Conservation (phyloP, 2,113 vertebrate genomes). For the Hydrochoerus hydrochaeris region DNA sequence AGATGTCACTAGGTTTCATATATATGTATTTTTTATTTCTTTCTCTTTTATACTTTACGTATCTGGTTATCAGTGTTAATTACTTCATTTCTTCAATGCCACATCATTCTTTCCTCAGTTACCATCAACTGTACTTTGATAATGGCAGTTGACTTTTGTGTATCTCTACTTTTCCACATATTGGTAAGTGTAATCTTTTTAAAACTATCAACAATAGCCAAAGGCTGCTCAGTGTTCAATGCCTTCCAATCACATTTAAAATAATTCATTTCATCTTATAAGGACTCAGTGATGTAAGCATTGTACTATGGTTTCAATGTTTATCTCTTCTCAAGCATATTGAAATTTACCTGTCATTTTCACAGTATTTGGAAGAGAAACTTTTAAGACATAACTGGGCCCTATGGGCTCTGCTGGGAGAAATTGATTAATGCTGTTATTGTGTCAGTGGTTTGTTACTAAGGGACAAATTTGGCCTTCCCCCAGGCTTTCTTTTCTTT, state of each 20-base stretch:
- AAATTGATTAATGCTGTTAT: too few relatives aligned
- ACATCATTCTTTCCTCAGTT: neutral
- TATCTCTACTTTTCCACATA: neutral
- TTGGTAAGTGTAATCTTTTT: neutral
- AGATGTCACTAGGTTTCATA: neutral
- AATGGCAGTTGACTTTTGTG: neutral
- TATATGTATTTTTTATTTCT: neutral
- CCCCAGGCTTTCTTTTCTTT: neutral
- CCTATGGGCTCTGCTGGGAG: neutral
- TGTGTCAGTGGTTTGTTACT: neutral
- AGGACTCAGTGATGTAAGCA: neutral
- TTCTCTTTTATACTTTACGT: neutral
- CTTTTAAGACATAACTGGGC: neutral
- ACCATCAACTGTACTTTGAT: neutral
- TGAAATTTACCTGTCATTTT: neutral
- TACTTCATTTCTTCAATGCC: neutral
- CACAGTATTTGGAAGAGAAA: neutral
- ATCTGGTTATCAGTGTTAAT: neutral
- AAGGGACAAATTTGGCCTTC: neutral
- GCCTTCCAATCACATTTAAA: neutral
- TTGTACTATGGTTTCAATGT: neutral
- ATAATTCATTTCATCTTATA: neutral
- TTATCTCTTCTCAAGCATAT: neutral
- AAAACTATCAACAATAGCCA: neutral
- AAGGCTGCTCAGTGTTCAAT: neutral